Evolutionary conservation across 2,113 vertebrate genomes (phyloP).

Genomic region (Acrocephalus arundinaceus): DNA sequence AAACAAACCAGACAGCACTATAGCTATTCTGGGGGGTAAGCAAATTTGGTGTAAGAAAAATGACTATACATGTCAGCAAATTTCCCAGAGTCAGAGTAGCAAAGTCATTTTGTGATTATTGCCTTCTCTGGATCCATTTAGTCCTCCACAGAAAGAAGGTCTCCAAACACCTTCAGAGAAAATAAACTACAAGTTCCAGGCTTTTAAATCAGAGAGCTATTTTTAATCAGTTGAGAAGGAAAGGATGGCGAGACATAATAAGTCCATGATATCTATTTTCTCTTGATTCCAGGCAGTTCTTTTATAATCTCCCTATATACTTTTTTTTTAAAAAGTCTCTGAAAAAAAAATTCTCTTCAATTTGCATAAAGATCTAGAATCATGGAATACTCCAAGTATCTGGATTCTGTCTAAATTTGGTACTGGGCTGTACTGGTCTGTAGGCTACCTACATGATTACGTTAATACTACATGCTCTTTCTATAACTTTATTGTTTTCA

Average conservation of each 20-base stretch:
- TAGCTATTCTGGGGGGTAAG: neutral
- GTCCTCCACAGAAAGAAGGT: neutral
- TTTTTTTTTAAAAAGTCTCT: neutral
- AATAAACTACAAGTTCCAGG: neutral
- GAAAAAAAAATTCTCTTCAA: too few relatives aligned
- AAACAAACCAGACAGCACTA: neutral
- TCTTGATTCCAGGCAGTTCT: neutral
- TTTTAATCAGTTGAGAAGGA: neutral
- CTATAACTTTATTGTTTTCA: neutral
- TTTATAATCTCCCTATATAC: neutral
- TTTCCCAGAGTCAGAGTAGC: neutral
- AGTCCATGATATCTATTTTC: neutral
- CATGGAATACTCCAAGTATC: neutral
- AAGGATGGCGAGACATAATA: neutral
- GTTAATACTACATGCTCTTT: neutral
- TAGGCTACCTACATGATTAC: neutral
- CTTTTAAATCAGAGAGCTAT: neutral
- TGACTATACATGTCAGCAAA: neutral
- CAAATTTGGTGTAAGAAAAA: neutral
- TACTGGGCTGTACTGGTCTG: too few relatives aligned
- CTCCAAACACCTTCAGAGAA: neutral
- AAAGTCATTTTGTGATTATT: neutral
- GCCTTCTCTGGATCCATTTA: neutral
- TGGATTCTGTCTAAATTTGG: neutral
- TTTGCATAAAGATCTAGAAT: neutral